A percentile compares a stretch with the other conserved stretches of the same genome.
phyloP scores from a whole-genome alignment of 2,113 vertebrate species.

The Gallinago paraguaiae region DNA sequence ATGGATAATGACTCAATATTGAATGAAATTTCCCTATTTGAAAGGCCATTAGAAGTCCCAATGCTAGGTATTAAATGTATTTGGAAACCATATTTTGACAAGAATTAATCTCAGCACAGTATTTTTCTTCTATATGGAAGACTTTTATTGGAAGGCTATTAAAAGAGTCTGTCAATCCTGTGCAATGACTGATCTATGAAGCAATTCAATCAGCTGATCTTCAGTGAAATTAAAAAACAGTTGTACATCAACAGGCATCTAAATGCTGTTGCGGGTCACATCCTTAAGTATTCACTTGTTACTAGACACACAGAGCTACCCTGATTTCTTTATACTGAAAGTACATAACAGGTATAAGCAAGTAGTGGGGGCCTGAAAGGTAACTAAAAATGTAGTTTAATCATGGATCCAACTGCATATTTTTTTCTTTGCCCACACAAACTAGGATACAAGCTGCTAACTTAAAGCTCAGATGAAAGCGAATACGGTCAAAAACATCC shows the following conservation, averaged over 20 bases:
- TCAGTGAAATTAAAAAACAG: background rate
- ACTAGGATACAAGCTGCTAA: background rate
- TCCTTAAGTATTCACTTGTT: background rate
- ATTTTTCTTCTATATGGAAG: background rate
- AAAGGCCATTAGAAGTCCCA: background rate
- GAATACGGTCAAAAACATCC: background rate
- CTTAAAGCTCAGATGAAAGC: background rate
- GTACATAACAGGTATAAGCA: background rate
- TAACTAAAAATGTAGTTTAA: background rate
- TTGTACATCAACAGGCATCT: background rate
- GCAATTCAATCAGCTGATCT: background rate
- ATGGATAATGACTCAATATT: background rate
- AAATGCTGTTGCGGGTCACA: background rate
- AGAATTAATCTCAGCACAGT: background rate
- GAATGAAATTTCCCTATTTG: background rate
- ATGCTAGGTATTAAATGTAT: background rate
- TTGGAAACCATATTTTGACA: background rate
- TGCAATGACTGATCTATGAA: background rate
- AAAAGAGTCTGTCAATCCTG: background rate
- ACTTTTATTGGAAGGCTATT: background rate
- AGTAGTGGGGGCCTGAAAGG: background rate
- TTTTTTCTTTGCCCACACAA: background rate
- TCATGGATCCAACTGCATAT: background rate
- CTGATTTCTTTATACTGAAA: background rate
- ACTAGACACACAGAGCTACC: background rate